Evolutionary conservation across 2,797 vertebrate species (phyloP), one percentile per base, ranked within the genome.

Genomic region (Diplodus puntazzo): DNA sequence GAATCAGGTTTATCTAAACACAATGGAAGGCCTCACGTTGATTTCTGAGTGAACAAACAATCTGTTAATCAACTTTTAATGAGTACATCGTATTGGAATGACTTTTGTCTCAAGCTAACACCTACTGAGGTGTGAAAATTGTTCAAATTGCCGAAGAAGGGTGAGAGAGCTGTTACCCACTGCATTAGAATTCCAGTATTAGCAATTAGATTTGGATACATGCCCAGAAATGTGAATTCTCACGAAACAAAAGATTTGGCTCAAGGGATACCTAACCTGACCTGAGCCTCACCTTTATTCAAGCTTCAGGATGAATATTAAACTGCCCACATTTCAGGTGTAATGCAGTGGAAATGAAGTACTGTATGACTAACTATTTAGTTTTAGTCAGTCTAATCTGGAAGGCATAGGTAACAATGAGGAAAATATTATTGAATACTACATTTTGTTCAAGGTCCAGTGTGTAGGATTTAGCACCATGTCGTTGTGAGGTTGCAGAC

Each of bases 181-280:
- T 64, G 63, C 48, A 63, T 34, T 27, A 21, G 17, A 72, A 66
- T 30, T 55, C 48, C 53, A 54, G 53, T 16, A 48, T 72, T 67
- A 61, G 55, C 48, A 14, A 52, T 75, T 68, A 46, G 57, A 71
- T 79, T 61, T 69, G 59, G 50, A 53, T 43, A 49, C 27, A 49
- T 63, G 67, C 54, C 68, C 68, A 85, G 54, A 65, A 72, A 72
- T 72, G 30, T 69, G 67, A 69, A 69, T 69, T 75, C 49, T 46
- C 2, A 4, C 30, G 18, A 69, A 73, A 79, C 68, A 81, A 77
- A 79, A 57, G 54, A 43, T 48, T 79, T 62, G 5, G 30, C 30
- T 64, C 30, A 58, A 58, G 30, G 50, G 45, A 52, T n/a, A 25
- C 11, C 20, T 14, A 42, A 54, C 6, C 11, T 25, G 25, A 52